Conservation (phyloP, 2,888 invertebrate species). For the Morpho deidamia region DNA sequence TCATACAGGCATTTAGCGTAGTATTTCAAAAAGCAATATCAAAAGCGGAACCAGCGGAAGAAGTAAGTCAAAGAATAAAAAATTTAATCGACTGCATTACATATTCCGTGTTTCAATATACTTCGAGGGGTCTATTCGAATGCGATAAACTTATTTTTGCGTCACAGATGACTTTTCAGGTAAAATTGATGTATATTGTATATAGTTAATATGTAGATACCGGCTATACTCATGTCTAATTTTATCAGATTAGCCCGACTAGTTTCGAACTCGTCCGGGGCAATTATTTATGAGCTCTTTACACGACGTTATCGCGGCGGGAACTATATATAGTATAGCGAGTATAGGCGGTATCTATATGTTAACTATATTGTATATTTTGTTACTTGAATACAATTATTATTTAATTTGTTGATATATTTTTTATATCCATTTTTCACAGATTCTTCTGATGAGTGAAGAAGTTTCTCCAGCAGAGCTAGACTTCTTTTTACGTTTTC, state of each 20-base stretch:
- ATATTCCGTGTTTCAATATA: slow-evolving; percentile 96
- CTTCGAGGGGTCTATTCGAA: slow-evolving; percentile 95
- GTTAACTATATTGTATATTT: too few species aligned
- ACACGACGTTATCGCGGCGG: too few species aligned
- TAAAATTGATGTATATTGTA: slow-evolving; percentile 35
- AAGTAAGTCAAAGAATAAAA: slow-evolving; percentile 86
- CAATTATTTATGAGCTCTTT: too few species aligned
- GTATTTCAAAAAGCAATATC: slow-evolving; percentile 98
- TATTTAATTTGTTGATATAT: neutral
- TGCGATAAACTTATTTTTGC: slow-evolving; percentile 97
- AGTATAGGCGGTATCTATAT: too few species aligned
- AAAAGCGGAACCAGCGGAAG: slow-evolving; percentile 89
- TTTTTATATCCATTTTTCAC: slow-evolving; percentile 13
- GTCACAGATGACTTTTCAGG: slow-evolving; percentile 97
- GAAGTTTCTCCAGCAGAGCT: slow-evolving; percentile 91
- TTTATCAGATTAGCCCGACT: too few species aligned
- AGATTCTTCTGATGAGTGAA: slow-evolving; percentile 92
- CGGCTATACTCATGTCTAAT: too few species aligned
- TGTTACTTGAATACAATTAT: too few species aligned
- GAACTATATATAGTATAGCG: too few species aligned
- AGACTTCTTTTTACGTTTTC: slow-evolving; percentile 95
- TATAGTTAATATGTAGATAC: too few species aligned
- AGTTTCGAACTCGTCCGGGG: too few species aligned
- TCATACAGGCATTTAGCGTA: slow-evolving; percentile 94
- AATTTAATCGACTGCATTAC: slow-evolving; percentile 97